Evolutionary conservation across 2,113 vertebrate species (phyloP).

Genomic region (Psittacara wagleri): DNA sequence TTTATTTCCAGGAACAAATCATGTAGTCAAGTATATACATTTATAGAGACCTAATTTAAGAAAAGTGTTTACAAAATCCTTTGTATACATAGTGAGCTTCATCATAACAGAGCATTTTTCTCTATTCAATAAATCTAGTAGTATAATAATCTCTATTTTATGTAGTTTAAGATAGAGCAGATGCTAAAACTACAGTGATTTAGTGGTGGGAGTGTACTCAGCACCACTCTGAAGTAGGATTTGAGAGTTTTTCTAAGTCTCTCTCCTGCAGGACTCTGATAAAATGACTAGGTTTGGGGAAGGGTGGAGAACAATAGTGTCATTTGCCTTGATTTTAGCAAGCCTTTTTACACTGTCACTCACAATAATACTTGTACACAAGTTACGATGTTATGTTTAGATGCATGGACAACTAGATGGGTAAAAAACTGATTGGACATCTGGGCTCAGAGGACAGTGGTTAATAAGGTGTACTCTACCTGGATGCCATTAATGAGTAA

Average conservation of each 20-base stretch:
- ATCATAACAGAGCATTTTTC: background rate
- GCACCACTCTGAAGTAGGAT: background rate
- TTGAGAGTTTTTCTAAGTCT: background rate
- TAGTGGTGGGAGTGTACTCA: background rate
- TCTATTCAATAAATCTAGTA: background rate
- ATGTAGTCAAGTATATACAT: background rate
- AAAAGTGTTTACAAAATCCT: background rate
- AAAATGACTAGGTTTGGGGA: background rate
- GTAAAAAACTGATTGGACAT: background rate
- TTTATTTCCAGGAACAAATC: background rate
- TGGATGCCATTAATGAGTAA: background rate
- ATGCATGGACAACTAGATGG: background rate
- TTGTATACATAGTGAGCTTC: background rate
- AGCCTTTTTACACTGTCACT: background rate
- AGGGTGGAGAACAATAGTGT: background rate
- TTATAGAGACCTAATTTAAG: background rate
- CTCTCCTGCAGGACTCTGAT: background rate
- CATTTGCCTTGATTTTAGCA: background rate
- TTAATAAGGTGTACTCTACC: background rate
- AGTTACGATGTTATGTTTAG: background rate
- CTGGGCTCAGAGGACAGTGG: rapidly evolving
- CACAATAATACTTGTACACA: background rate
- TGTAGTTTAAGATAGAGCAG: background rate
- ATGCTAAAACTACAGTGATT: background rate
- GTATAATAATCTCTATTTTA: background rate